A percentile compares a stretch with the other conserved stretches of the same genome.
These are phyloP conservation scores for Hephaestus fuliginosus DNA, from an alignment of 2,797 vertebrate genomes.

Conservation along the genomic window DNA sequence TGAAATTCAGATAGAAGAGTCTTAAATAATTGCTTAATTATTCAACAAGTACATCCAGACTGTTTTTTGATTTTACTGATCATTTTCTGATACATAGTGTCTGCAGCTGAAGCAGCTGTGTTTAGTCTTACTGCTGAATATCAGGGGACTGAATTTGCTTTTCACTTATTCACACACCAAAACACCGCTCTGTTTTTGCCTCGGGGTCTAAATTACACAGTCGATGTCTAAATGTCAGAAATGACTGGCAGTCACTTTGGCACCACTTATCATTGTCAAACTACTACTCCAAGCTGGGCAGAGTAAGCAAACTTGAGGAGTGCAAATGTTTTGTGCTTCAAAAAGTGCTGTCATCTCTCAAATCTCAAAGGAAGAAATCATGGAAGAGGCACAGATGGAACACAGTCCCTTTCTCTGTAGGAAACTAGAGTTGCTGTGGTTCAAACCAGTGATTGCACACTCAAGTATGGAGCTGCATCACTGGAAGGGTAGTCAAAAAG, in stretches of 20 bases:
- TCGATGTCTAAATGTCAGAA: conserved; percentile 62
- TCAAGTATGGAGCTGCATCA: conserved; percentile 4
- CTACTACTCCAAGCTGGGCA: conserved; percentile 35
- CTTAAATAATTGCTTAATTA: conserved; percentile 24
- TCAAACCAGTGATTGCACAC: conserved; percentile 25
- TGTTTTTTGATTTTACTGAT: neutral
- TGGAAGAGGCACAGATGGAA: conserved; percentile 4
- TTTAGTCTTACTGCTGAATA: conserved; percentile 5
- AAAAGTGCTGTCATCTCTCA: conserved; percentile 37
- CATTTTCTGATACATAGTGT: conserved; percentile 2
- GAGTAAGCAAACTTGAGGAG: conserved; percentile 31
- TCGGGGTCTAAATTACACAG: conserved; percentile 51
- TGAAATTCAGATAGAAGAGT: neutral
- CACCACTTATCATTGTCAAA: conserved; percentile 52
- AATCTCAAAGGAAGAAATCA: conserved; percentile 5
- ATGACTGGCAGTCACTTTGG: conserved; percentile 57
- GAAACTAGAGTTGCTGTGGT: conserved; percentile 16
- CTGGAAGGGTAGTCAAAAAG: conserved; percentile 9
- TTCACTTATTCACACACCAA: conserved; percentile 51
- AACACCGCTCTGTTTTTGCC: conserved; percentile 45
- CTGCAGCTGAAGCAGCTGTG: conserved; percentile 8
- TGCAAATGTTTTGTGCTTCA: conserved; percentile 39
- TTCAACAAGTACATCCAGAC: neutral
- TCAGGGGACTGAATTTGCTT: conserved; percentile 36
- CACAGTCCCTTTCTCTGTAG: conserved; percentile 25